Evolutionary conservation across 1,140 invertebrate genomes (phyloP), one percentile per base, ranked within the genome.

Genomic region (Diploscapter pachys): DNA sequence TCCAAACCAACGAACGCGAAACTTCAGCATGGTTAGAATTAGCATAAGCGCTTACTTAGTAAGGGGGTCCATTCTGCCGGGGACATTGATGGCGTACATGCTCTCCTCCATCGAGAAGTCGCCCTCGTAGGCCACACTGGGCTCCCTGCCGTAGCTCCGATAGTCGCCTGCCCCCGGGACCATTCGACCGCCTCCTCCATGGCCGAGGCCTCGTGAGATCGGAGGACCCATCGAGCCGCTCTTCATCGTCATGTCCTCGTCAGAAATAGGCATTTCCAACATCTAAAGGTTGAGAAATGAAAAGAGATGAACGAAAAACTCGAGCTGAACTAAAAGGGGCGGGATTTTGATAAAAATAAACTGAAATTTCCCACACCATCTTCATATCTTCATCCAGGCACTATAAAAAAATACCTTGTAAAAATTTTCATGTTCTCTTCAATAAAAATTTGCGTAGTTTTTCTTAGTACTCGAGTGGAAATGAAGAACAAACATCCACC

Each of bases 201-300:
- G 13, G 56, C 67, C 31, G 62, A 63, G 64, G 54, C 52, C 73
- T 82, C 54, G 54, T 77, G 72, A n/a, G 73, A 63, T 48, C 31
- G 50, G 74, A 63, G 64, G 62, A 50, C 76, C 79, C 48, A 78
- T 71, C 48, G 82, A 77, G 64, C 76, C 82, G 55, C 80, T 79
- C 67, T 83, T 81, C 55, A 79, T 62, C 13, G 82, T 85, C 31
- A 77, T 64, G 51, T 85, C 80, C 56, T 84, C 83, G 70, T 85
- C 83, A 63, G 82, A 83, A 31, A 84, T 84, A 5, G 82, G 81
- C 62, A 84, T 68, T 66, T 84, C 82, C 62, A 85, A 67, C 76
- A 63, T 51, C 61, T 53, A 73, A 51, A 75, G 5, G 51, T 53
- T 13, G 64, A 73, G 72, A 13, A 31, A 71, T 55, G 50, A 5